Evolutionary conservation across 2,797 vertebrate species (phyloP), one percentile per base, ranked within the genome.

Genomic region (Tokudaia muenninki): DNA sequence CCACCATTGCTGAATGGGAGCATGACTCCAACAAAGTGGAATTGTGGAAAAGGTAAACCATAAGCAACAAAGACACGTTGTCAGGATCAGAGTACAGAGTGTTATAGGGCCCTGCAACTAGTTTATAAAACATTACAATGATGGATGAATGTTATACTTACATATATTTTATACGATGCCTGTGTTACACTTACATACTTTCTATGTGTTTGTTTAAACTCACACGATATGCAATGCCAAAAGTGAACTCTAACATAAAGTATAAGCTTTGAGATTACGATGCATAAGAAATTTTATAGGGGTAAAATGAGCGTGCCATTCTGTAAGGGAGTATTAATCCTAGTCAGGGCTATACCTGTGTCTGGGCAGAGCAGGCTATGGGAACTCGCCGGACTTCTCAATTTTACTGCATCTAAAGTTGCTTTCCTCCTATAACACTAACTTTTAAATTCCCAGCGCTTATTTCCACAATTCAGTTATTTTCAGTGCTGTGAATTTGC

Each of bases 401-500:
- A 34, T 47, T 89, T 82, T 84, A 19, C 61, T 55, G 17, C 26
- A 63, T 59, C 78, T 79, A 63, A 94, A 92, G 61, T 59, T 72
- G 19, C 19, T 52, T 22, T 31, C 87, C 16, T 55, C 3, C 4
- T n/a, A 80, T 86, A 41, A 93, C 26, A 59, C 4, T 21, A 21
- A 21, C 29, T 50, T 55, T 65, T 26, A 94, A 90, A 97, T 75
- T 59, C 34, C 0, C 92, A 82, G 6, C 41, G 29, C 92, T 91
- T 86, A 16, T 4, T 97, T 90, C 14, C 77, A 81, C 84, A 50
- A 94, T 80, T 41, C 29, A 37, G 4, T 87, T 96, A 70, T 94
- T 98, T 92, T 83, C 81, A 82, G 0, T 44, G n/a, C 9, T 55
- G 4, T 65, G 78, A 29, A 74, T 13, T 74, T 82, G 29, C 29